Conservation (phyloP, 2,797 vertebrate species). For the Sebastes elongatus region DNA sequence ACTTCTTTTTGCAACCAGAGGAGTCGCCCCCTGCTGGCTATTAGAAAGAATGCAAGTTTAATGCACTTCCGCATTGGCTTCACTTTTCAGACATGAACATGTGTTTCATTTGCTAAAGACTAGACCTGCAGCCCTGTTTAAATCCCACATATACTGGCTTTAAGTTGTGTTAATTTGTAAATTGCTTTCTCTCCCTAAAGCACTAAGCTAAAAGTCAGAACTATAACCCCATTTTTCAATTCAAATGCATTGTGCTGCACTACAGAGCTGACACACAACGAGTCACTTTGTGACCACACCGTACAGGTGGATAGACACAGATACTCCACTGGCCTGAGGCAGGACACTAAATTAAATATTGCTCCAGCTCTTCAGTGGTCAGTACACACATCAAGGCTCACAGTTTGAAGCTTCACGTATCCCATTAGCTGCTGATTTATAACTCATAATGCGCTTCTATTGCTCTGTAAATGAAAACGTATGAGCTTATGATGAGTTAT, state of each 20-base stretch:
- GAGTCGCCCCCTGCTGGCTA: background rate
- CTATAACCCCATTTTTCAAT: background rate
- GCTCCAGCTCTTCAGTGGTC: slow-evolving; percentile 50
- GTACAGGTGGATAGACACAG: slow-evolving; percentile 19
- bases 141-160: too few species aligned
- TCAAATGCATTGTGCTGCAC: background rate
- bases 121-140: background rate
- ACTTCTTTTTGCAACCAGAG: background rate
- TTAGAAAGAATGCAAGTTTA: too few species aligned
- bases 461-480: slow-evolving; percentile 68
- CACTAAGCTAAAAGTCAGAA: background rate
- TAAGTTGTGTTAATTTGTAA: background rate
- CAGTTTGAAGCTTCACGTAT: slow-evolving; percentile 44
- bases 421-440: slow-evolving; percentile 71
- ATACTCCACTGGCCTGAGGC: slow-evolving; percentile 40
- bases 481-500: slow-evolving; percentile 70
- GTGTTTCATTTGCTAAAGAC: background rate
- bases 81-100: too few species aligned
- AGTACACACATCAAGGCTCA: slow-evolving; percentile 46
- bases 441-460: slow-evolving; percentile 46
- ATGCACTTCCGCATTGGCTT: too few species aligned
- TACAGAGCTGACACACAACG: background rate
- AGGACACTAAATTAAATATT: slow-evolving; percentile 42
- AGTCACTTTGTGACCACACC: background rate
- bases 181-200: background rate